Conservation (phyloP, 2,888 invertebrate species). For the Parnassius apollo region DNA sequence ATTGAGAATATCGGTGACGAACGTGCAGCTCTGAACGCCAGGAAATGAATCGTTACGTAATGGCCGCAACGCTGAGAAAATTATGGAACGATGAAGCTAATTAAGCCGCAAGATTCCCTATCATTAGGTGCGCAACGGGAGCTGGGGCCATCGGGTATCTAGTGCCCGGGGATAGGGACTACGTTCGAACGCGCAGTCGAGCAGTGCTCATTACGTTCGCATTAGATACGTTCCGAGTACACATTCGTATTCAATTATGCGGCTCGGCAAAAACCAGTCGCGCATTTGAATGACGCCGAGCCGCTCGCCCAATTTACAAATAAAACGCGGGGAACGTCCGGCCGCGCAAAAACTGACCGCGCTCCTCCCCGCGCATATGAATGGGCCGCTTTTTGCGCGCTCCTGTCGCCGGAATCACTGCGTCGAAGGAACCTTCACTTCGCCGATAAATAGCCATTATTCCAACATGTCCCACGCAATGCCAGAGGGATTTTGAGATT, state of each 20-base stretch:
- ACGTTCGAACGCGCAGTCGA: background rate
- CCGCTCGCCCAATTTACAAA: slow-evolving; percentile 71
- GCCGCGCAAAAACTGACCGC: slow-evolving; percentile 70
- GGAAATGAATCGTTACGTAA: background rate
- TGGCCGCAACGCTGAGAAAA: slow-evolving; percentile 4
- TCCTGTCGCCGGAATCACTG: slow-evolving; percentile 31
- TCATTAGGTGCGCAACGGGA: background rate
- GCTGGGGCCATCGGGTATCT: background rate
- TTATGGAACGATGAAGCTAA: slow-evolving; percentile 24
- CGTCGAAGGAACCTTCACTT: slow-evolving; percentile 22
- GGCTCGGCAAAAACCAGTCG: slow-evolving; percentile 70
- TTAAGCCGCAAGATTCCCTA: slow-evolving; percentile 16
- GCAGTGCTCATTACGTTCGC: slow-evolving; percentile 33
- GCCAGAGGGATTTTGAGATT: slow-evolving; percentile 30
- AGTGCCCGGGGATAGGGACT: background rate
- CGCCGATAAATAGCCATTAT: slow-evolving; percentile 19
- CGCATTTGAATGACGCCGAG: slow-evolving; percentile 71
- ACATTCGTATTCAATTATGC: slow-evolving; percentile 74
- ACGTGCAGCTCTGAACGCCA: background rate
- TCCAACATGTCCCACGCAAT: slow-evolving; percentile 23
- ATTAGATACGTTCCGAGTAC: slow-evolving; percentile 49
- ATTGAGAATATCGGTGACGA: background rate
- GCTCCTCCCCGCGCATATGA: slow-evolving; percentile 69
- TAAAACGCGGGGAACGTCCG: slow-evolving; percentile 77
- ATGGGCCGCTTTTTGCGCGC: slow-evolving; percentile 67